Conservation (phyloP, 1,140 invertebrate species). For the Eupristina koningsbergeri region DNA sequence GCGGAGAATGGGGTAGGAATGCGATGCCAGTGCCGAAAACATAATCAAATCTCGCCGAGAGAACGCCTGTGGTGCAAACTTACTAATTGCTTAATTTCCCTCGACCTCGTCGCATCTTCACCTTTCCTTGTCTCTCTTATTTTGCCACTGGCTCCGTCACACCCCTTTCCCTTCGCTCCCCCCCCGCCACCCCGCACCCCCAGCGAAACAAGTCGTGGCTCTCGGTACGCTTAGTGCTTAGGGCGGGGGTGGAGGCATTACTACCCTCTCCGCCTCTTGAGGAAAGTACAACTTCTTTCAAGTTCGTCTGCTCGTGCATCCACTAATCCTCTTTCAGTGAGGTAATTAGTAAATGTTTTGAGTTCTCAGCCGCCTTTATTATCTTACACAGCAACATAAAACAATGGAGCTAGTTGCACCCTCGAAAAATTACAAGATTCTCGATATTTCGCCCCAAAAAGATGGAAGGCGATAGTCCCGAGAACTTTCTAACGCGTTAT, state of each 20-base stretch:
- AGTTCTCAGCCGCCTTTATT: background rate
- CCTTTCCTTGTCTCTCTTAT: constrained; percentile 51
- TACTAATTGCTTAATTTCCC: constrained; percentile 74
- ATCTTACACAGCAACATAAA: background rate
- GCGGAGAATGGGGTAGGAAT: background rate
- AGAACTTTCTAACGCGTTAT: background rate
- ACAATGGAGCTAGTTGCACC: too few relatives aligned
- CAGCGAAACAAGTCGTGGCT: background rate
- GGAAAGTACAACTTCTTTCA: background rate
- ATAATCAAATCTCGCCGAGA: constrained; percentile 72
- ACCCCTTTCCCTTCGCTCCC: too few relatives aligned
- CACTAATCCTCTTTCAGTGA: too few relatives aligned
- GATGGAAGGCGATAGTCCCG: background rate
- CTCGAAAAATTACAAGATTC: background rate
- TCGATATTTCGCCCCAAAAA: background rate
- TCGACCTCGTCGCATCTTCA: constrained; percentile 52
- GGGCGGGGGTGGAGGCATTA: too few relatives aligned
- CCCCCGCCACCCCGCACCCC: background rate
- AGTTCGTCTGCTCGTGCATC: background rate
- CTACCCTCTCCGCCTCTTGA: too few relatives aligned
- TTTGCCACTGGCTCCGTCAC: constrained; percentile 35
- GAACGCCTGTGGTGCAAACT: constrained; percentile 70
- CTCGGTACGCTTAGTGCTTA: too few relatives aligned
- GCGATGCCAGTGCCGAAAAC: constrained; percentile 63
- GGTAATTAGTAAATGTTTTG: constrained; percentile 16